Percentiles rank a stretch among this genome's conserved stretches.
Evolutionary conservation across 2,888 invertebrate genomes (phyloP).

Genomic region (Apamea crenata): DNA sequence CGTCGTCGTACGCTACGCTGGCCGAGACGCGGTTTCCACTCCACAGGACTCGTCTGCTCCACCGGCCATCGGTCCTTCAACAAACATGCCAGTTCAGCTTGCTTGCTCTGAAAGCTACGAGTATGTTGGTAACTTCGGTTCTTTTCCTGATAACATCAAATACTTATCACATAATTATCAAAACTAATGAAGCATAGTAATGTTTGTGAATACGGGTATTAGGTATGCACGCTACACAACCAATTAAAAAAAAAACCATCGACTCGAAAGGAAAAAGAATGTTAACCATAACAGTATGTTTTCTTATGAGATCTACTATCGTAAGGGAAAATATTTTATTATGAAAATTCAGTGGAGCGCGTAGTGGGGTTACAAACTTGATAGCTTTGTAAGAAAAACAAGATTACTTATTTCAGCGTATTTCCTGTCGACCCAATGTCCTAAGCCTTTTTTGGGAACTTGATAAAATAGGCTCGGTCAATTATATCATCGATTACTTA

Average conservation of each 20-base stretch:
- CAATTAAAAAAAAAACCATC: conserved; percentile 7
- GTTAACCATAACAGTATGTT: conserved; percentile 36
- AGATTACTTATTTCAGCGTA: conserved; percentile 65
- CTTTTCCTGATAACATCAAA: not conserved
- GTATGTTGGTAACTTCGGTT: too few relatives aligned
- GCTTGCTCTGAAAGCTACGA: too few relatives aligned
- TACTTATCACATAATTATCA: not conserved
- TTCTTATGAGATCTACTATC: conserved; percentile 44
- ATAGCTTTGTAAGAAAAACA: conserved; percentile 67
- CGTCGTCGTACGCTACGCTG: too few relatives aligned
- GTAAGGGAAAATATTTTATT: conserved; percentile 68
- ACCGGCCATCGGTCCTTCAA: too few relatives aligned
- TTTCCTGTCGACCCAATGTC: conserved; percentile 22
- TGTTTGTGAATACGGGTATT: too few relatives aligned
- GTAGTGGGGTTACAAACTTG: conserved; percentile 70
- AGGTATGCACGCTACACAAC: not conserved
- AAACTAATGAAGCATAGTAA: too few relatives aligned
- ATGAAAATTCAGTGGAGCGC: conserved; percentile 74
- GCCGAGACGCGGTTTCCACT: too few relatives aligned
- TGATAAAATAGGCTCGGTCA: conserved; percentile 23
- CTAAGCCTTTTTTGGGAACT: conserved; percentile 33
- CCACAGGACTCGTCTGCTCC: too few relatives aligned
- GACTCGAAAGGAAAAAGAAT: not conserved
- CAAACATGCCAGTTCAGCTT: too few relatives aligned
- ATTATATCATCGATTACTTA: conserved; percentile 22